Base-by-base conservation (phyloP, 2,113 vertebrate species). In the Panthera leo region DNA sequence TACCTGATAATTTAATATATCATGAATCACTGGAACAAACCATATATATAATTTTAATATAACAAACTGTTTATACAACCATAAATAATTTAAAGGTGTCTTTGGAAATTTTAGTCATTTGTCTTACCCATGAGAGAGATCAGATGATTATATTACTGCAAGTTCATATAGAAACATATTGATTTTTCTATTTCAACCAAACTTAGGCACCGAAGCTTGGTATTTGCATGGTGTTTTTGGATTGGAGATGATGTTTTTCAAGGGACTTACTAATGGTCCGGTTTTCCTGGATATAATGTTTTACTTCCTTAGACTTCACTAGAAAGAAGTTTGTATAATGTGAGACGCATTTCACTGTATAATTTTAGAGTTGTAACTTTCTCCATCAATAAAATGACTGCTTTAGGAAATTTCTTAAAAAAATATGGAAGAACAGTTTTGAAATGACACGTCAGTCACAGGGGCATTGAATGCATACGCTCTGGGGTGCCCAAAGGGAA, bases 401-500 rank as follows among this genome's bases (percentile, higher is more conserved):
- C 73, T 65, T 67, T 42, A 76, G 70, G 55, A 79, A 78, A 87
- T 94, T 55, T 96, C 55, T 83, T 45, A 96, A 89, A 93, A 88
- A 91, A 95, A 53, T 53, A 51, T 31, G 25, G 19, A 67, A 94
- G 53, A 63, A n/a, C 2, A 53, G 61, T 85, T 89, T 95, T 73
- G 42, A 90, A 82, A 89, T 70, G 71, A 65, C 23, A 85, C 34
- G 29, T 6, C 2, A 58, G 53, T 9, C 71, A 13, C 3, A 21
- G 12, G 75, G 70, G 68, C 75, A 18, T 27, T n/a, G 31, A 51
- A 16, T 55, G 53, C 58, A 5, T 16, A 39, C 36, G 42, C 91
- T 70, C 14, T 25, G 27, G 55, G 29, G 14, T 10, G 1, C 13
- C 4, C 39, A 63, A 71, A 36, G 39, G 25, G 5, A 75, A 61